Base-by-base conservation (phyloP, 2,888 invertebrate species). In the Xanthorhoe spadicearia region DNA sequence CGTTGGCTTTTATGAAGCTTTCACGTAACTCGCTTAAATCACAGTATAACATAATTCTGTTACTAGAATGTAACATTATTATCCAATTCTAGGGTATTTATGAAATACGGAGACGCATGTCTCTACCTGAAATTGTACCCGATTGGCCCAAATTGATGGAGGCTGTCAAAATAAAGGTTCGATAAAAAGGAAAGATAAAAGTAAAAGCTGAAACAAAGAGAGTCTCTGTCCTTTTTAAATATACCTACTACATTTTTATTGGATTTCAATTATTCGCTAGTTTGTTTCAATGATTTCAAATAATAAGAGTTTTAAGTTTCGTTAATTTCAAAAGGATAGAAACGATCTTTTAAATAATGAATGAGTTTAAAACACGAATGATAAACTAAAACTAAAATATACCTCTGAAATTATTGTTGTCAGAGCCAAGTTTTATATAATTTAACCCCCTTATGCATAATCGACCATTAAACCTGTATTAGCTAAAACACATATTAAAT, bases 131-230 rank as follows among this genome's bases (percentile, higher is more conserved):
- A 93, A 89, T 96, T 86, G 95, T 96, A 89, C 95, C 95, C 82
- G 96, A 96, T 94, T 97, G 96, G 96, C 96, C 96, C 84, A 94
- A 88, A 81, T 95, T 97, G 90, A 91, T 94, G 90, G 94, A 94
- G 89, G 90, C 94, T 92, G 94, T 94, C 87, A 95, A 94, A 94
- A 91, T 92, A 90, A 95, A 95, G 95, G 95, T 95, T 95, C 94
- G 95, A 91, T 94, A 87, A 92, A 88, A 85, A 82, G 83, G 83
- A 74, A 74, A 77, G 59, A 76, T 87, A 88, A 92, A 90, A 83
- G 74, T 80, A 83, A 78, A 83, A 70, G 59, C 69, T 78, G 75
- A 86, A 86, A 75, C 13, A 54, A 71, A 71, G 72, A 77, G 77
- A 79, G 77, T 74, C 77, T 81, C 72, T 80, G 82, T 75, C 70